phyloP scores from a whole-genome alignment of 2,113 vertebrate genomes.

The Saguinus midas region DNA sequence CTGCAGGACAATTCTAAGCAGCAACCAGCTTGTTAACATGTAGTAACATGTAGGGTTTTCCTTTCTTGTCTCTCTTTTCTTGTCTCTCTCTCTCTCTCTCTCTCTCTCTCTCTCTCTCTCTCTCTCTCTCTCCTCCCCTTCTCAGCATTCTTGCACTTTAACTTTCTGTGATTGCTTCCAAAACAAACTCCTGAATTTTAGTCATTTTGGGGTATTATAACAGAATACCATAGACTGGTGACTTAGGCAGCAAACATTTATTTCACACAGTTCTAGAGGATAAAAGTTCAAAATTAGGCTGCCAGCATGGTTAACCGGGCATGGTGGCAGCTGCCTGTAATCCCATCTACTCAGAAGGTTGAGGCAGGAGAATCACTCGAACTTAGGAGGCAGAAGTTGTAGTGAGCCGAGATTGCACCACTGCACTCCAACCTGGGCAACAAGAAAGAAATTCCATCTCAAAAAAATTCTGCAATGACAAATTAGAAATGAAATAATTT shows the following conservation, averaged over 20 bases:
- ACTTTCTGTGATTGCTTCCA: neutral
- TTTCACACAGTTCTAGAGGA: neutral
- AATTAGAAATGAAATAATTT: constrained; percentile 29
- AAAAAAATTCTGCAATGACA: neutral
- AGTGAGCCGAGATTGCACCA: too few species aligned
- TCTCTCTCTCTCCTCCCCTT: neutral
- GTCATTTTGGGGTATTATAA: neutral
- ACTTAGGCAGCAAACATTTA: neutral
- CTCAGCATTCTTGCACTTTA: neutral
- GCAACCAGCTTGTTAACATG: neutral
- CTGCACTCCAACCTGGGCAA: too few species aligned
- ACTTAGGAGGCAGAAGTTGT: too few species aligned
- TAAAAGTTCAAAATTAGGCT: neutral
- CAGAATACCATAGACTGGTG: neutral
- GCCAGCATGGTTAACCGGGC: neutral
- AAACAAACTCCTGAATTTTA: neutral
- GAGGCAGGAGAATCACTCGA: too few species aligned
- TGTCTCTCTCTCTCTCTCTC: neutral
- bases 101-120: too few species aligned
- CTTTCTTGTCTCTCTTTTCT: neutral
- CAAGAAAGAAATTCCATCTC: too few species aligned
- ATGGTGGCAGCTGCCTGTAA: too few species aligned
- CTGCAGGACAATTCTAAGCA: neutral
- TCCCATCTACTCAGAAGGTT: too few species aligned
- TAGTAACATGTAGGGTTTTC: neutral